A percentile compares a stretch with the other conserved stretches of the same genome.
phyloP scores from a whole-genome alignment of 1,140 invertebrate species.

The Papilio xuthus region DNA sequence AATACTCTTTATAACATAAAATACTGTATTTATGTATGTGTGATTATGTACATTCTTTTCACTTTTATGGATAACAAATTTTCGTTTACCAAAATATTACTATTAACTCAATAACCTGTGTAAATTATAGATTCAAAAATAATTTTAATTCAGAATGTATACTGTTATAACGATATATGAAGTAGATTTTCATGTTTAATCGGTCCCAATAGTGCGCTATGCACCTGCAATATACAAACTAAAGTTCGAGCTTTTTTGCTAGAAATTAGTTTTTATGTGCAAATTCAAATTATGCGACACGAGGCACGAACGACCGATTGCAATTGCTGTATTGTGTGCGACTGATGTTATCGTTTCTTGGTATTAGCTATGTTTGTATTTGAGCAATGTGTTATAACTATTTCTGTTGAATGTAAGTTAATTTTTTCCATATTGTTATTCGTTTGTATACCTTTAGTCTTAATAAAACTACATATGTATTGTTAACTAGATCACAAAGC shows the following conservation, averaged over 20 bases:
- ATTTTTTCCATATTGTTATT: not conserved
- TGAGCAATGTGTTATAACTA: not conserved
- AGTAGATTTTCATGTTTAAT: not conserved
- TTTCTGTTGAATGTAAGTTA: not conserved
- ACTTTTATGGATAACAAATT: too few relatives aligned
- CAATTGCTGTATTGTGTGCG: not conserved
- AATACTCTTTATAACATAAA: not conserved
- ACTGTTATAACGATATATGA: not conserved
- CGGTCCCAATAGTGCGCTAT: not conserved
- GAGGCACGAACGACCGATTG: not conserved
- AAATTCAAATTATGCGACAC: constrained; percentile 2
- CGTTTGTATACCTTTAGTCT: not conserved
- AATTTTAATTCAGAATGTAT: not conserved
- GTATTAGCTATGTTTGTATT: not conserved
- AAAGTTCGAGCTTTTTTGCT: not conserved
- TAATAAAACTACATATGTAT: not conserved
- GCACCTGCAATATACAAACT: not conserved
- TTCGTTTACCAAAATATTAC: too few relatives aligned
- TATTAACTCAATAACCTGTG: too few relatives aligned
- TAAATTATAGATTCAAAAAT: too few relatives aligned
- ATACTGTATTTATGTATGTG: not conserved
- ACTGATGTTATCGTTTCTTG: not conserved
- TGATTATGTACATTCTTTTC: too few relatives aligned
- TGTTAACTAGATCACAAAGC: not conserved
- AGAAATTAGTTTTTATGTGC: constrained; percentile 1